Evolutionary conservation across 2,888 invertebrate species (phyloP), one percentile per base, ranked within the genome.

Genomic region (Pachydiplax longipennis): DNA sequence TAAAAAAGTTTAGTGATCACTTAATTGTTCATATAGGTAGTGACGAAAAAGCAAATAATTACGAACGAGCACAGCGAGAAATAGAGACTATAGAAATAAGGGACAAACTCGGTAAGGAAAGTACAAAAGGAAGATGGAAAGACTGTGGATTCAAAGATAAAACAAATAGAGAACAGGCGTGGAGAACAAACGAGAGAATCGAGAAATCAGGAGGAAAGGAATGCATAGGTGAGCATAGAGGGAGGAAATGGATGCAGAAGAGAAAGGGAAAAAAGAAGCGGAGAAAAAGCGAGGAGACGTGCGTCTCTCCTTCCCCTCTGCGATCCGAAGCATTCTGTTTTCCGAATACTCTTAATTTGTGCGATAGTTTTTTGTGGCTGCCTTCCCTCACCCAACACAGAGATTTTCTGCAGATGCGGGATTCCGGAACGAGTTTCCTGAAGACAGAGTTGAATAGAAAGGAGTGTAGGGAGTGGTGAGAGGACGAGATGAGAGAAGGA

Each of bases 351-450:
- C 87, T 58, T 87, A 87, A 87, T 87, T 87, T 61, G 87, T 87
- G 87, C 61, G 35, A 58, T 61, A 18, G 87, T 87, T 87, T 87
- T 87, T 87, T 87, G 87, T 61, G 35, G 18, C 53, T 35, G 37
- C 61, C 2, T 35, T 58, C 61, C 61, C 61, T 37, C 61, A 83
- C 48, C 82, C 44, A 44, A 31, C 35, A 61, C 61, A 61, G 37
- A 87, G 87, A 87, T 61, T 65, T 37, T 37, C 87, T 61, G 87
- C 87, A 87, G 87, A 87, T 87, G 87, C 87, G 37, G 61, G 87
- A 87, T 87, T 87, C 61, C 87, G 61, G 65, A 87, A 87, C 87
- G 87, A 61, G 87, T 87, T 87, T 87, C 22, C 87, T 61, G 58
- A 65, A 37, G 87, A 22, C 35, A 53, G 40, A 83, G 83, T 1